phyloP scores from a whole-genome alignment of 2,888 invertebrate species.

The Drosophila pegasa region DNA sequence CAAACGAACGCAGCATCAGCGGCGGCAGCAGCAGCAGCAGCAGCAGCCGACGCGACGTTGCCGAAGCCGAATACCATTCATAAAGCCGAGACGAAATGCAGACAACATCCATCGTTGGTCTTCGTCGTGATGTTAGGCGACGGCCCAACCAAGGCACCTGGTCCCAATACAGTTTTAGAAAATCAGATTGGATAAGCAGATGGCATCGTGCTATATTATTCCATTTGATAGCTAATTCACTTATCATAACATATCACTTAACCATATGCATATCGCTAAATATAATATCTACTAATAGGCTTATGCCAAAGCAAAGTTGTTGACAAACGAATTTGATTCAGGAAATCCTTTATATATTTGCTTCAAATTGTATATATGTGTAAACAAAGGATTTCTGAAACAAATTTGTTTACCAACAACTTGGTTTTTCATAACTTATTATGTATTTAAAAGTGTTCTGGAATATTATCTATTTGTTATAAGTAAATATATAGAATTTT shows the following conservation, averaged over 20 bases:
- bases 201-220: slow-evolving; percentile 52
- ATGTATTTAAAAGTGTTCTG: too few species aligned
- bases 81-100: slow-evolving; percentile 44
- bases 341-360: neutral
- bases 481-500: too few species aligned
- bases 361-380: too few species aligned
- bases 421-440: too few species aligned
- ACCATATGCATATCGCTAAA: slow-evolving; percentile 1
- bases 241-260: slow-evolving; percentile 22
- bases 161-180: slow-evolving; percentile 51
- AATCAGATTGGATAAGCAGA: slow-evolving; percentile 54
- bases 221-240: slow-evolving; percentile 46
- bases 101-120: slow-evolving; percentile 38
- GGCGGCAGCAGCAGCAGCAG: slow-evolving; percentile 6
- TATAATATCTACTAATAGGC: slow-evolving; percentile 9
- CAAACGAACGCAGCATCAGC: slow-evolving; percentile 39
- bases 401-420: too few species aligned
- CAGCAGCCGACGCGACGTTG: slow-evolving; percentile 14
- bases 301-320: neutral
- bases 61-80: slow-evolving; percentile 6
- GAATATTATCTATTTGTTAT: too few species aligned
- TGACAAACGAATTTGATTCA: neutral
- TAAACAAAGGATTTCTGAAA: too few species aligned
- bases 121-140: slow-evolving; percentile 15
- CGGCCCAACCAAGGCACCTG: slow-evolving; percentile 25